phyloP scores from a whole-genome alignment of 2,113 vertebrate genomes.

The Syrmaticus mikado region DNA sequence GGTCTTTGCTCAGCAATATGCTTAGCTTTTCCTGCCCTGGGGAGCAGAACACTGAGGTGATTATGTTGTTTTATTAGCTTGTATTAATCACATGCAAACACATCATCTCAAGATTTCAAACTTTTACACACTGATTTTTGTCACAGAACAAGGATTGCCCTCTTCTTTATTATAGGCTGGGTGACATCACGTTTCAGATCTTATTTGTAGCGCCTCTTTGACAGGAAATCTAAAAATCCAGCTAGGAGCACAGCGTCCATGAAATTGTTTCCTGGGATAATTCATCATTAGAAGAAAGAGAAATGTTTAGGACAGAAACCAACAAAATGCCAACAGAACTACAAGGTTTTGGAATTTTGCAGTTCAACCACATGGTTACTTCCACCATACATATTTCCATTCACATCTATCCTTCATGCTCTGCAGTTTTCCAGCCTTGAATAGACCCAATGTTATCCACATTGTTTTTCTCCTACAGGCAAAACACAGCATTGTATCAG shows the following conservation, averaged over 20 bases:
- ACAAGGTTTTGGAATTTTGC: not conserved
- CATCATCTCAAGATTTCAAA: not conserved
- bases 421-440: not conserved
- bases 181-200: not conserved
- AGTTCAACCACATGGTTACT: not conserved
- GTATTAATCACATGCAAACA: not conserved
- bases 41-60: not conserved
- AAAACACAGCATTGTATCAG: not conserved
- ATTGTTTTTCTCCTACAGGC: not conserved
- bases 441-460: not conserved
- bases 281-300: not conserved
- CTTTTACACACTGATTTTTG: not conserved
- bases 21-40: not conserved
- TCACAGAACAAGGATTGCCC: accelerated
- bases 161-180: not conserved
- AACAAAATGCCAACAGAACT: not conserved
- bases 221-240: not conserved
- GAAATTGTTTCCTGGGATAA: not conserved
- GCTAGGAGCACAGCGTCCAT: not conserved
- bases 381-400: not conserved
- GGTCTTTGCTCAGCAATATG: not conserved
- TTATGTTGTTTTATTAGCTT: not conserved
- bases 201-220: not conserved
- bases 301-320: not conserved
- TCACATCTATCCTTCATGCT: not conserved